Conservation (phyloP, 2,113 vertebrate species). For the Nymphicus hollandicus region DNA sequence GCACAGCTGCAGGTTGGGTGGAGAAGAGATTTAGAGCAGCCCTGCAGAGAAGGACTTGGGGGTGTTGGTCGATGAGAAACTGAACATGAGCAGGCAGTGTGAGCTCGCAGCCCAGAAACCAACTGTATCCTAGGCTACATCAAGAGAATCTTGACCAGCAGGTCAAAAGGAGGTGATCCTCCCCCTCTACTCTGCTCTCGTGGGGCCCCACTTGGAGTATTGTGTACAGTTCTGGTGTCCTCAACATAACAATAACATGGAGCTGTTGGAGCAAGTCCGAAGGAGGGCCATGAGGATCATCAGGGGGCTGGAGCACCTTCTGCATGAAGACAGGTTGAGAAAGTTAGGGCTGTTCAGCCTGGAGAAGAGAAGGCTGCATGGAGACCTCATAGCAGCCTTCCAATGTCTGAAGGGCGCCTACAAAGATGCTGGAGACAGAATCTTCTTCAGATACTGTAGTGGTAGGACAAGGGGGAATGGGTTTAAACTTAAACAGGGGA, state of each 20-base stretch:
- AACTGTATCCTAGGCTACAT: background rate
- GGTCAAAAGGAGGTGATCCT: background rate
- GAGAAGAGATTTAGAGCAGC: background rate
- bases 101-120: background rate
- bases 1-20: background rate
- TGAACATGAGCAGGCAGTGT: background rate
- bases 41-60: background rate
- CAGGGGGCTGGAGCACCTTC: background rate
- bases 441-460: too few species aligned
- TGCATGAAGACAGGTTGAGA: rapidly evolving
- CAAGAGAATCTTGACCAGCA: background rate
- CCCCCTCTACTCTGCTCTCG: background rate
- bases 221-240: background rate
- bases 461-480: too few species aligned
- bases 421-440: too few species aligned
- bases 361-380: background rate
- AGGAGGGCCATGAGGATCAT: background rate
- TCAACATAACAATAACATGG: background rate
- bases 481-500: too few species aligned
- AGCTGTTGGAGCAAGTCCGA: background rate
- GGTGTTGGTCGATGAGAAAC: background rate
- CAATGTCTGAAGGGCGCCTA: too few species aligned
- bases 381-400: background rate
- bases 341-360: background rate
- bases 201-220: background rate